A percentile compares a stretch with the other conserved stretches of the same genome.
Conservation (phyloP, 2,797 vertebrate genomes). For the Gadopsis bispinosus region DNA sequence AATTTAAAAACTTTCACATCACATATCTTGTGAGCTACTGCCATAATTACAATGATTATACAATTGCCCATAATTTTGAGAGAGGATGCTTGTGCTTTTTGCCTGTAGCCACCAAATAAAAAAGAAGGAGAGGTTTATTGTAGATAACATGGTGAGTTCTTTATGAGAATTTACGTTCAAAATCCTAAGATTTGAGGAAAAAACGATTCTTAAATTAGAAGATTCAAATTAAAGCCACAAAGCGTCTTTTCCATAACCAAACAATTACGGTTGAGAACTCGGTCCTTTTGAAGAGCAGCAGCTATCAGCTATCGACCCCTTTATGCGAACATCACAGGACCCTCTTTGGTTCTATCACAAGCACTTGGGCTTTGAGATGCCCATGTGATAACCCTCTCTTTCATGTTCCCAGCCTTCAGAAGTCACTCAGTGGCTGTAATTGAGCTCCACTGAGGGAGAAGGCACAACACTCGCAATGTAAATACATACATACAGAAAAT, state of each 20-base stretch:
- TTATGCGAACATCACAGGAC: slow-evolving; percentile 57
- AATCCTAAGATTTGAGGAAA: slow-evolving; percentile 47
- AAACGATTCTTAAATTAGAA: slow-evolving; percentile 11
- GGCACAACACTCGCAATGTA: slow-evolving; percentile 19
- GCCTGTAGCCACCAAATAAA: slow-evolving; percentile 40
- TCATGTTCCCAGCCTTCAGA: slow-evolving; percentile 66
- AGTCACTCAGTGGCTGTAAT: slow-evolving; percentile 65
- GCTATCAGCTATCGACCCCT: slow-evolving; percentile 30
- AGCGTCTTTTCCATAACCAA: slow-evolving; percentile 26
- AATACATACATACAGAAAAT: slow-evolving; percentile 19
- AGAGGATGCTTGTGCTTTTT: slow-evolving; percentile 30
- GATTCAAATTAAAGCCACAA: slow-evolving; percentile 46
- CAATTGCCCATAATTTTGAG: slow-evolving; percentile 43
- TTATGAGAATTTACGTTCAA: slow-evolving; percentile 35
- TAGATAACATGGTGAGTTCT: slow-evolving; percentile 25
- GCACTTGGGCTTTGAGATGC: slow-evolving; percentile 67
- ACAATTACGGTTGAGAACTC: slow-evolving; percentile 20
- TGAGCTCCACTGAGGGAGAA: slow-evolving; percentile 47
- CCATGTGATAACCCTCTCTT: slow-evolving; percentile 72
- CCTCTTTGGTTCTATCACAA: slow-evolving; percentile 52
- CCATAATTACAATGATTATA: slow-evolving; percentile 64
- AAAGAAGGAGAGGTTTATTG: slow-evolving; percentile 20
- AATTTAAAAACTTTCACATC: slow-evolving; percentile 43
- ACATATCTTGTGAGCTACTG: slow-evolving; percentile 28
- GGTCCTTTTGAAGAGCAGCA: not conserved